phyloP scores from a whole-genome alignment of 2,888 invertebrate genomes.

The Philhelius pedissequus region DNA sequence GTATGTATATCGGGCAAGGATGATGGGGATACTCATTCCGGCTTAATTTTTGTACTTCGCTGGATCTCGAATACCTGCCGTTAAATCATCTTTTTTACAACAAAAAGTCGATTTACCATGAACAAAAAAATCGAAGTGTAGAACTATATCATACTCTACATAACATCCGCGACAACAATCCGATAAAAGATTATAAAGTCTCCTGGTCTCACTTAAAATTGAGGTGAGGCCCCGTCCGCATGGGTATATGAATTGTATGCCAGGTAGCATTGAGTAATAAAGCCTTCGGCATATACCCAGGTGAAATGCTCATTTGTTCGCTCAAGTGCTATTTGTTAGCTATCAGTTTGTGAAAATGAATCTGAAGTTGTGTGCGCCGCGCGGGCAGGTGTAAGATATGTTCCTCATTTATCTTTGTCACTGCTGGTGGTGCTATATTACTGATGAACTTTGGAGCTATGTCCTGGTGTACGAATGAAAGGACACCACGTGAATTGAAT shows the following conservation, averaged over 20 bases:
- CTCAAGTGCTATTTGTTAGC: conserved; percentile 54
- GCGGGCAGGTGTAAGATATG: conserved; percentile 18
- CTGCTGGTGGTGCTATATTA: neutral
- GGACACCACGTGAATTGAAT: conserved; percentile 57
- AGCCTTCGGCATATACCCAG: conserved; percentile 42
- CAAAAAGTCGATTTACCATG: conserved; percentile 36
- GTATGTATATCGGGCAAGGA: too few species aligned
- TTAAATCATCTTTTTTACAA: neutral
- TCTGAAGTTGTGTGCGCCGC: neutral
- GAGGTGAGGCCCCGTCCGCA: neutral
- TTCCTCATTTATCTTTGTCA: conserved; percentile 63
- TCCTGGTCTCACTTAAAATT: neutral
- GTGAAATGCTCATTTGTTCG: conserved; percentile 59
- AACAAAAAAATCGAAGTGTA: neutral
- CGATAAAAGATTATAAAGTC: conserved; percentile 16
- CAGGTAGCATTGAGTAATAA: conserved; percentile 13
- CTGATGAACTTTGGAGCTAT: neutral
- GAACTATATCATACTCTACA: neutral
- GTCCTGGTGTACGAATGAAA: neutral
- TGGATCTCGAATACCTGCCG: neutral
- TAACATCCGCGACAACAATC: conserved; percentile 16
- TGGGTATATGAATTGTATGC: neutral
- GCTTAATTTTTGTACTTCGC: too few species aligned
- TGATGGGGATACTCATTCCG: neutral
- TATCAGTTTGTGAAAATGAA: conserved; percentile 23